phyloP scores from a whole-genome alignment of 2,113 vertebrate species.

The Ceyx melanurus region DNA sequence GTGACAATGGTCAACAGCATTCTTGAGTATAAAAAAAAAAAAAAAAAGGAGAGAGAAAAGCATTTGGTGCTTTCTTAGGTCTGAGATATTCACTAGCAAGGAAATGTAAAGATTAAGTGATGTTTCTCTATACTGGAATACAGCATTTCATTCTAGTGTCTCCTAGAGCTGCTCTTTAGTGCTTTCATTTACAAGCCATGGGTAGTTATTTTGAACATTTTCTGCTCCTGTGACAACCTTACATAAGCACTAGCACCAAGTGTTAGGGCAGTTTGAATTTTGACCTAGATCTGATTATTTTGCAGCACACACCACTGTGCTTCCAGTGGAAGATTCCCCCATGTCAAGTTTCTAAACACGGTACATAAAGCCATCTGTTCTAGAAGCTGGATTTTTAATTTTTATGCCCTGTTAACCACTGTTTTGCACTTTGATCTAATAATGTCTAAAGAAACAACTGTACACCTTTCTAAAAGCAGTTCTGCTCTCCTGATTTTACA shows the following conservation, averaged over 20 bases:
- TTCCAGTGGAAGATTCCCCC: not conserved
- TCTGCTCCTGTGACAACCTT: not conserved
- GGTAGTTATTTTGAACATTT: not conserved
- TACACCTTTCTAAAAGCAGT: not conserved
- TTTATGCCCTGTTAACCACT: not conserved
- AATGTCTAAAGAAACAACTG: not conserved
- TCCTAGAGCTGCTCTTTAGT: not conserved
- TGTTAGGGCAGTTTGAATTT: not conserved
- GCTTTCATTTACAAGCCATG: not conserved
- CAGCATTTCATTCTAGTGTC: not conserved
- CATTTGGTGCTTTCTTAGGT: not conserved
- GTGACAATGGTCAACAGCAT: rapidly evolving
- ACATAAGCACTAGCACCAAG: not conserved
- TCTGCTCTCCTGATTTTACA: not conserved
- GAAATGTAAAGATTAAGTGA: not conserved
- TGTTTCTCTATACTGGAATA: not conserved
- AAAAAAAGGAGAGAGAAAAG: not conserved
- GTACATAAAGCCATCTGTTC: conserved; percentile 43
- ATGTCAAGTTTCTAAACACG: not conserved
- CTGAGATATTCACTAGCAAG: not conserved
- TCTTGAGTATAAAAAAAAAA: not conserved
- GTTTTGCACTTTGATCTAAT: not conserved
- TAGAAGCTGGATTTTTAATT: not conserved
- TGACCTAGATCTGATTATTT: conserved; percentile 13
- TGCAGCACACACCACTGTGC: not conserved